Conservation (phyloP, 2,113 vertebrate genomes). For the Tyrannus savana region DNA sequence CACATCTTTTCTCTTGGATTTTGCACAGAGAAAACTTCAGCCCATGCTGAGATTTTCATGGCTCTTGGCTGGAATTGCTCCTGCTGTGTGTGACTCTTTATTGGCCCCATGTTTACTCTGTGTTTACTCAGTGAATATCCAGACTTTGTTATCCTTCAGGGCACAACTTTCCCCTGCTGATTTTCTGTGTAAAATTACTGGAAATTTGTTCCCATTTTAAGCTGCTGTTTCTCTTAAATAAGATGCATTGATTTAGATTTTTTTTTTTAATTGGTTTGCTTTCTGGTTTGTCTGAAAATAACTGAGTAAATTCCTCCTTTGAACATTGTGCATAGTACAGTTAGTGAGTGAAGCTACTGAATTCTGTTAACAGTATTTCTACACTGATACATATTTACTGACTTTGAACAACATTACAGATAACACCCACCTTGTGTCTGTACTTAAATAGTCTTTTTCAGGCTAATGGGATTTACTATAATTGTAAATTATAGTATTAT, state of each 20-base stretch:
- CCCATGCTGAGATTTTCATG: background rate
- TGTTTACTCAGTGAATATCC: background rate
- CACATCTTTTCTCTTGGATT: background rate
- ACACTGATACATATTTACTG: background rate
- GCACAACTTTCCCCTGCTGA: background rate
- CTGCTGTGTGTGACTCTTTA: background rate
- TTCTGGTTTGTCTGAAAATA: background rate
- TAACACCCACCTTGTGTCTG: background rate
- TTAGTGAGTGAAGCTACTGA: background rate
- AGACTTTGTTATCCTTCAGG: background rate
- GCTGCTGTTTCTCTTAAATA: background rate
- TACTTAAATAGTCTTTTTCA: background rate
- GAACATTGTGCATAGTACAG: background rate
- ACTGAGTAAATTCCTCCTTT: background rate
- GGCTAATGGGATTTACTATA: background rate
- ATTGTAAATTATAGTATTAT: background rate
- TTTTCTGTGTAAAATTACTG: background rate
- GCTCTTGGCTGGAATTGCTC: background rate
- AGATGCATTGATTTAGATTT: background rate
- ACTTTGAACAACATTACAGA: background rate
- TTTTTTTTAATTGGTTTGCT: background rate
- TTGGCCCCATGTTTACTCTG: background rate
- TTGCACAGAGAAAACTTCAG: background rate
- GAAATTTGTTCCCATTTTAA: background rate
- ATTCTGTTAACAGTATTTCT: background rate